Conservation (phyloP, 2,888 invertebrate genomes). For the Diabrotica balteata region DNA sequence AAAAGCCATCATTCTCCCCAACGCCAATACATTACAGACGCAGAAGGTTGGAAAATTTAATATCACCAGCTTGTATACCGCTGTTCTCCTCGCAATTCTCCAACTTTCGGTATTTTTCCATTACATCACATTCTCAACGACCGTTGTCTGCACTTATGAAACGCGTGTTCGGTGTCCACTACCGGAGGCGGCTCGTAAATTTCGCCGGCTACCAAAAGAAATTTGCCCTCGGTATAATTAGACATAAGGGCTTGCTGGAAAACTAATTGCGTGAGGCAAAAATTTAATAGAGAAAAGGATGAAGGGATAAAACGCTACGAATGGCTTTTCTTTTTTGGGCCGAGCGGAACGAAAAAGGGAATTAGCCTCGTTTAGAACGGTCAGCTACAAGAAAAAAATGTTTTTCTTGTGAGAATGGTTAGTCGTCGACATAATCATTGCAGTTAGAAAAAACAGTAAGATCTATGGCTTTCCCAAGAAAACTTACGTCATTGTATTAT, state of each 20-base stretch:
- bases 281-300: conserved; percentile 34
- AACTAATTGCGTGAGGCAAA: conserved; percentile 45
- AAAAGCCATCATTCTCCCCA: conserved; percentile 56
- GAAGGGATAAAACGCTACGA: conserved; percentile 7
- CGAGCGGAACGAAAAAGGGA: background rate
- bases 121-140: conserved; percentile 58
- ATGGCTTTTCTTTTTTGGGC: conserved; percentile 14
- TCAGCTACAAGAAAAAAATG: background rate
- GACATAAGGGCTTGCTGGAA: conserved; percentile 46
- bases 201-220: conserved; percentile 41
- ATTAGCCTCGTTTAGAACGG: conserved; percentile 3
- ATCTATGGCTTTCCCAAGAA: no score
- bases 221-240: conserved; percentile 46
- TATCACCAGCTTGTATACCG: conserved; percentile 59
- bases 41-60: conserved; percentile 62
- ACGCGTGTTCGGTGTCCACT: conserved; percentile 51
- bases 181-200: conserved; percentile 43
- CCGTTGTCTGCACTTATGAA: conserved; percentile 53
- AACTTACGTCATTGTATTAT: no score
- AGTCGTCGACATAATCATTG: no score
- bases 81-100: conserved; percentile 57
- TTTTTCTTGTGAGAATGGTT: background rate
- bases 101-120: conserved; percentile 61
- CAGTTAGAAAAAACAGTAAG: no score
- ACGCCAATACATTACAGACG: conserved; percentile 58